Percentiles rank a stretch among this genome's conserved stretches.
Evolutionary conservation across 2,888 invertebrate species (phyloP).

Genomic region (Tolmerus cingulatus): DNA sequence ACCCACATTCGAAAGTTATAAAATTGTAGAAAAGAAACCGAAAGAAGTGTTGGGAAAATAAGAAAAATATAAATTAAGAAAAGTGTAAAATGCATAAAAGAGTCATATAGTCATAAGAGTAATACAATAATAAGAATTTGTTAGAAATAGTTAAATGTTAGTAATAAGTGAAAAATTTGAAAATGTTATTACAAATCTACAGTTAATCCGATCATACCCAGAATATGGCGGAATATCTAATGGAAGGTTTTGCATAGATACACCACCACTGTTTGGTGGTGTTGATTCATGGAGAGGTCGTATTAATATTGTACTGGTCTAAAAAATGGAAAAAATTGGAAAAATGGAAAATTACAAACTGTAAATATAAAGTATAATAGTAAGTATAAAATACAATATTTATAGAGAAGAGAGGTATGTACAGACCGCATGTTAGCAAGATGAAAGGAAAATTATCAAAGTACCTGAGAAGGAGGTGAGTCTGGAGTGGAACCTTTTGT

Average conservation of each 20-base stretch:
- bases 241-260: slow-evolving; percentile 59
- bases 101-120: background rate
- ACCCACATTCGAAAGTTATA: background rate
- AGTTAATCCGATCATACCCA: slow-evolving; percentile 51
- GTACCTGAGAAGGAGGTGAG: slow-evolving; percentile 63
- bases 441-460: slow-evolving; percentile 35
- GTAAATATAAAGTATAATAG: background rate
- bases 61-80: background rate
- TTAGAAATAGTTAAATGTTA: background rate
- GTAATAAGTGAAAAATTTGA: background rate
- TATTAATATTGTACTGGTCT: slow-evolving; percentile 62
- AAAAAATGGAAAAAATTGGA: slow-evolving; percentile 38
- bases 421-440: background rate
- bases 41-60: background rate
- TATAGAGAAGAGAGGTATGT: background rate
- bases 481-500: slow-evolving; percentile 61
- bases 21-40: background rate
- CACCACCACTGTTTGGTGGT: slow-evolving; percentile 57
- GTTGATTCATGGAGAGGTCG: slow-evolving; percentile 61
- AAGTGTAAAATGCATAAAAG: background rate
- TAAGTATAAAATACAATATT: slow-evolving; percentile 22
- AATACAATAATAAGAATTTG: background rate
- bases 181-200: slow-evolving; percentile 27
- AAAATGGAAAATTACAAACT: slow-evolving; percentile 25
- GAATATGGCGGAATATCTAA: slow-evolving; percentile 53